Percentiles rank a stretch among this genome's conserved stretches.
Evolutionary conservation across 2,797 vertebrate genomes (phyloP).

Genomic region (Kryptopterus vitreolus): DNA sequence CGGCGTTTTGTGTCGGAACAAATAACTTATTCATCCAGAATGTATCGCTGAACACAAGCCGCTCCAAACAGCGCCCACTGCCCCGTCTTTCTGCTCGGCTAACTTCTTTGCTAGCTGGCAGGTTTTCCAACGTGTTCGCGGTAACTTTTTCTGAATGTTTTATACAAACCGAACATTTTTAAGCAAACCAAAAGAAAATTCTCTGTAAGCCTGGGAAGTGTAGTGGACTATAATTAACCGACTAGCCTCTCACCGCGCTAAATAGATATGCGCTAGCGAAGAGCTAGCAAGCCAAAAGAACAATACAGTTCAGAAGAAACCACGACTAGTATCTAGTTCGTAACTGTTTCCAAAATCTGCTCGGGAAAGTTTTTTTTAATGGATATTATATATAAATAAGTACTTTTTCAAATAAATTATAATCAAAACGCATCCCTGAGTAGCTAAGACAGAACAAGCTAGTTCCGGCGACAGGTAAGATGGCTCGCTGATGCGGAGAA

Average conservation of each 20-base stretch:
- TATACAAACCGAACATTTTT: background rate
- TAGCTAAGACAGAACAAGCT: background rate
- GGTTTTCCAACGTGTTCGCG: background rate
- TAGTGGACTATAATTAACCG: background rate
- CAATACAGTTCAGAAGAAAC: background rate
- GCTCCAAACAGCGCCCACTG: background rate
- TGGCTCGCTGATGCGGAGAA: background rate
- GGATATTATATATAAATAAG: background rate
- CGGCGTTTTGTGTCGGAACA: no score
- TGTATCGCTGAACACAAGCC: background rate
- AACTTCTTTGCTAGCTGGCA: background rate
- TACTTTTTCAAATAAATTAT: background rate
- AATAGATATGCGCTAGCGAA: background rate
- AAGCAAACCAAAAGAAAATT: no score
- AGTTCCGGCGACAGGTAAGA: constrained; percentile 23
- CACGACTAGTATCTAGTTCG: background rate
- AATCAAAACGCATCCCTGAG: no score
- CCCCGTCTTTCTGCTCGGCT: background rate
- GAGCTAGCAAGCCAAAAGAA: background rate
- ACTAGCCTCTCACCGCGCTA: background rate
- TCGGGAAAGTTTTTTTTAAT: background rate
- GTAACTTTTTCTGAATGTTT: background rate
- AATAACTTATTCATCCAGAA: no score
- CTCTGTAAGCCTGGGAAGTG: background rate
- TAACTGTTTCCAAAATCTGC: background rate